phyloP scores from a whole-genome alignment of 64 coral and sea anemone species.

The Acropora tenuis region DNA sequence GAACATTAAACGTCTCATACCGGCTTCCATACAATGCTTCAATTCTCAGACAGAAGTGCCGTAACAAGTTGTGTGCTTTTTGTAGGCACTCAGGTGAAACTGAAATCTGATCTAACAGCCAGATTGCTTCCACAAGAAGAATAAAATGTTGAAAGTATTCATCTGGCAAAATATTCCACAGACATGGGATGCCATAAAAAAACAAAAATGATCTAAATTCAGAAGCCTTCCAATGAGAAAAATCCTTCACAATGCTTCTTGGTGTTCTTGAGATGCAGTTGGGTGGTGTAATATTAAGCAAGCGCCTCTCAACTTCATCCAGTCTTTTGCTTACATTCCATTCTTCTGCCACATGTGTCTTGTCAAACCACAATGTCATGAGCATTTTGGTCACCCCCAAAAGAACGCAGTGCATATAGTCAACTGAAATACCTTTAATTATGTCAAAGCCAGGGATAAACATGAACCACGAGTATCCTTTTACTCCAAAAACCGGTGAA shows the following conservation, averaged over 20 bases:
- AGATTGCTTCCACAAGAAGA: constrained; percentile 42
- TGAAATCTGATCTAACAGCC: constrained; percentile 36
- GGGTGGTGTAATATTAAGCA: constrained; percentile 34
- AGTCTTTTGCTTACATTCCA: constrained; percentile 45
- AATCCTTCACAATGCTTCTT: constrained; percentile 29
- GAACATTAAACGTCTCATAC: constrained; percentile 49
- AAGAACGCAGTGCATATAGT: constrained; percentile 70
- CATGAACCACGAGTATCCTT: constrained; percentile 34
- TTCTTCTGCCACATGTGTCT: not conserved
- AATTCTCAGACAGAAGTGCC: constrained; percentile 45
- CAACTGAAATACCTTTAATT: constrained; percentile 28
- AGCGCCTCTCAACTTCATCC: not conserved
- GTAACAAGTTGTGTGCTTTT: constrained; percentile 3
- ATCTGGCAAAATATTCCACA: constrained; percentile 49
- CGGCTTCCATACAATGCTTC: constrained; percentile 47
- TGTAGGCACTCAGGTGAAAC: constrained; percentile 15
- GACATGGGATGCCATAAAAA: constrained; percentile 48
- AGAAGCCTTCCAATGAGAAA: constrained; percentile 48
- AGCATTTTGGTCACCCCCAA: constrained; percentile 52
- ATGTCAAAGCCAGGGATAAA: constrained; percentile 44
- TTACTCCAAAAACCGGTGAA: constrained; percentile 33
- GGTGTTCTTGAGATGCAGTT: constrained; percentile 45
- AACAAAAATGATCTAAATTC: constrained; percentile 60
- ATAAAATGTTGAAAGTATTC: constrained; percentile 56
- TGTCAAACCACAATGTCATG: constrained; percentile 54